Percentiles rank a stretch among this genome's conserved stretches.
phyloP scores from a whole-genome alignment of 2,797 vertebrate species.

The Buceros bicornis region DNA sequence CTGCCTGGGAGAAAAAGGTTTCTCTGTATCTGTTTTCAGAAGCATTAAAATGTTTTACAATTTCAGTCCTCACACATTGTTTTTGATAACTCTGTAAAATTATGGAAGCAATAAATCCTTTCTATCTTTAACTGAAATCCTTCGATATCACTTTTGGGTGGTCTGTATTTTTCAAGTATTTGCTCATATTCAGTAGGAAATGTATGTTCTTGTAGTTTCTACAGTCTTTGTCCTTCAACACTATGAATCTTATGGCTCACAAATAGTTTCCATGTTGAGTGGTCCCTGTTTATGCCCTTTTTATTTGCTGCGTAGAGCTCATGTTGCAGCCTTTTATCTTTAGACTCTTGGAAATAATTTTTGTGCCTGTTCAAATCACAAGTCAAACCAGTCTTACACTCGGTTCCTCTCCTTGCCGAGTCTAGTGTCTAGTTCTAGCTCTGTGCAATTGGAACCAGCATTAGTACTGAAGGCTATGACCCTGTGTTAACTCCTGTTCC shows the following conservation, averaged over 20 bases:
- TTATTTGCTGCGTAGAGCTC: not conserved
- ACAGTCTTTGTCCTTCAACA: not conserved
- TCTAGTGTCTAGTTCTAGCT: not conserved
- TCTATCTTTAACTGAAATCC: conserved; percentile 43
- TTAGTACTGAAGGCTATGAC: not conserved
- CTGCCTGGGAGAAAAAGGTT: not conserved
- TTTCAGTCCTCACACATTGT: not conserved
- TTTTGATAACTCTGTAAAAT: not conserved
- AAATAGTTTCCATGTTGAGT: not conserved
- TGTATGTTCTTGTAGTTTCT: not conserved
- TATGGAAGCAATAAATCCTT: not conserved
- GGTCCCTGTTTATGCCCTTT: not conserved
- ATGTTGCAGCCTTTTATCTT: not conserved
- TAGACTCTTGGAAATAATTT: not conserved
- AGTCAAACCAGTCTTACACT: not conserved
- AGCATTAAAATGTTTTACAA: conserved; percentile 21
- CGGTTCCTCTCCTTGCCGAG: not conserved
- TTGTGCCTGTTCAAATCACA: not conserved
- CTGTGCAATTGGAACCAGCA: fast-evolving
- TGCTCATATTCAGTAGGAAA: not conserved
- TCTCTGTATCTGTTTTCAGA: conserved; percentile 11
- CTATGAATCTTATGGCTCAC: not conserved
- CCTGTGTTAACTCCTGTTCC: not conserved
- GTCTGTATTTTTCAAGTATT: not conserved
- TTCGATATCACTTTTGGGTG: not conserved